Conservation (phyloP, 1,140 invertebrate genomes). For the Tigriopus japonicus region DNA sequence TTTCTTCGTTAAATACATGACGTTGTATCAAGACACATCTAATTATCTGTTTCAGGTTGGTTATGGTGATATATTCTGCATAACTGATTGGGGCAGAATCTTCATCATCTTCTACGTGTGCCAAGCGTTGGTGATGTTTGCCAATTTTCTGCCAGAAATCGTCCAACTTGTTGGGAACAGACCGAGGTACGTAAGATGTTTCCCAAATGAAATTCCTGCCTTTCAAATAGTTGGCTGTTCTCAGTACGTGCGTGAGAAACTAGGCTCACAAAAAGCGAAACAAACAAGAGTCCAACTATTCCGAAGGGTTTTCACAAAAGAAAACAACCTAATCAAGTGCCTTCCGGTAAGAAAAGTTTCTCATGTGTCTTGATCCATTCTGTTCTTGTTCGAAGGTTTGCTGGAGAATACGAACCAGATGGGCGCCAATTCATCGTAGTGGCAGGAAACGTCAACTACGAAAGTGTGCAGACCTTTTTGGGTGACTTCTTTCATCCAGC, state of each 20-base stretch:
- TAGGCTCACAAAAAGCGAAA: too few species aligned
- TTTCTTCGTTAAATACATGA: neutral
- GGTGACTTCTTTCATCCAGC: conserved; percentile 13
- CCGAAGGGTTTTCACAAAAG: too few species aligned
- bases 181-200: neutral
- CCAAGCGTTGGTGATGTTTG: neutral
- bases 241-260: too few species aligned
- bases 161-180: neutral
- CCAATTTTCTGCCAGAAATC: neutral
- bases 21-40: neutral
- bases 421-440: conserved; percentile 5
- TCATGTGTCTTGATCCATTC: too few species aligned
- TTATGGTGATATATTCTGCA: conserved; percentile 1
- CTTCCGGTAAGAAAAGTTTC: too few species aligned
- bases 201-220: too few species aligned
- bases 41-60: neutral
- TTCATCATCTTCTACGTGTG: conserved; percentile 1
- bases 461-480: conserved; percentile 6
- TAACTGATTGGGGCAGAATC: neutral
- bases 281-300: too few species aligned
- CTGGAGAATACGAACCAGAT: neutral
- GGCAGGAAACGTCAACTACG: conserved; percentile 11
- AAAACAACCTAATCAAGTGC: too few species aligned
- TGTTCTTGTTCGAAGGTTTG: neutral
- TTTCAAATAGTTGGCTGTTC: too few species aligned